Base-by-base conservation (phyloP, 2,888 invertebrate genomes). In the Eugnorisma glareosa region DNA sequence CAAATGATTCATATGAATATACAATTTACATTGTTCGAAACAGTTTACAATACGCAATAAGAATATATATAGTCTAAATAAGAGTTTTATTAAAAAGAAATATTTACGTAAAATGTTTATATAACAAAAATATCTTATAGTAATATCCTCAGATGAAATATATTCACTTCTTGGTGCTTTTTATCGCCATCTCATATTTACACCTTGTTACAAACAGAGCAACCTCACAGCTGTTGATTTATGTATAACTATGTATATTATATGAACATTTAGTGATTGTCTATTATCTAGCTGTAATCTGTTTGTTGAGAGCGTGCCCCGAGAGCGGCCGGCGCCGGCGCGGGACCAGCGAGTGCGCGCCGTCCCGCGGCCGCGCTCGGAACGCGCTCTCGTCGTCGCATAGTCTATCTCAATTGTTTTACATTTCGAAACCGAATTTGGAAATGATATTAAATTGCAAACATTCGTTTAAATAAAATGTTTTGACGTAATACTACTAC, bases 31-130 rank as follows among this genome's bases (percentile, higher is more conserved):
- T 88, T 88, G 89, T 94, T 95, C 93, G 93, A 93, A 91, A 93
- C 95, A 93, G 91, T 94, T 94, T 94, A 94, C 94, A 91, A 86
- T 93, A 94, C 90, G 94, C 95, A 94, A 94, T 96, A 94, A 94
- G 93, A 78, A 79, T 92, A 91, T 90, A 90, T 94, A 95, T 95
- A 96, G 94, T 93, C 92, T 94, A 93, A 93, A 93, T 95, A 94
- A 96, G 95, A 96, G 94, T 96, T 95, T 59, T 95, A 95, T 95
- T 94, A 93, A 93, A 94, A 94, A 95, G 92, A 95, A 95, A 94
- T 96, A 96, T 96, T 96, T 96, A 96, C 95, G 92, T 94, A 94
- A 94, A 88, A 88, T 92, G 91, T 94, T 94, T 95, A 93, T 94
- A 92, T 90, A 86, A 94, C 93, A 92, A 94, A 94, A 94, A 92